Percentiles rank a stretch among this genome's conserved stretches.
Evolutionary conservation across 2,113 vertebrate species (phyloP).

Genomic region (Planiliza haematocheilus): DNA sequence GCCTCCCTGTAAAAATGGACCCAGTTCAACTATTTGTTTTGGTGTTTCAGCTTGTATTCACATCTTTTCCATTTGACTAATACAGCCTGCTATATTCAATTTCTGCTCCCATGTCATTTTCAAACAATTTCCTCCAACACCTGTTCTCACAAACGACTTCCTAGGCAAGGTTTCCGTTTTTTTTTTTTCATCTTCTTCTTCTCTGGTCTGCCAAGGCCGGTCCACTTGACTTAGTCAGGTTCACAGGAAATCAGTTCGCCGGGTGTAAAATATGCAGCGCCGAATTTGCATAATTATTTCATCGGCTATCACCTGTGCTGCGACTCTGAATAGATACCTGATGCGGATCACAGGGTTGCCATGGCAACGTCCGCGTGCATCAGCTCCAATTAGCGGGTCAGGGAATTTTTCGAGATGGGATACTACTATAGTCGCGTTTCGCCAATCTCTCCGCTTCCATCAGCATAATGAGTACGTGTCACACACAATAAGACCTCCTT

Average conservation of each 20-base stretch:
- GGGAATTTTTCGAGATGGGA: slow-evolving; percentile 12
- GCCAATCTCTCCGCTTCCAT: slow-evolving; percentile 4
- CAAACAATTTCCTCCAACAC: slow-evolving; percentile 34
- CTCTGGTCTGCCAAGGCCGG: slow-evolving; percentile 35
- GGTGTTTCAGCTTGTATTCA: neutral
- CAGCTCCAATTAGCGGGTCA: slow-evolving; percentile 40
- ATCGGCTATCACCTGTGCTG: slow-evolving; percentile 44
- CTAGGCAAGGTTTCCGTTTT: neutral
- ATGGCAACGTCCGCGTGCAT: slow-evolving; percentile 20
- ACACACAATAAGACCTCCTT: slow-evolving; percentile 9
- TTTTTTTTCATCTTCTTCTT: slow-evolving; percentile 32
- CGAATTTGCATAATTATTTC: slow-evolving; percentile 67
- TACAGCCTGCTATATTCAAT: slow-evolving; percentile 28
- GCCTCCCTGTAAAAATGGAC: neutral
- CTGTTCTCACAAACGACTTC: slow-evolving; percentile 38
- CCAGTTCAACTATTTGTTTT: neutral
- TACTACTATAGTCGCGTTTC: slow-evolving; percentile 7
- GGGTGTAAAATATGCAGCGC: slow-evolving; percentile 59
- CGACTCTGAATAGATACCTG: slow-evolving; percentile 41
- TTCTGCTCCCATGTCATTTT: slow-evolving; percentile 28
- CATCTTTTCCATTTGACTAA: neutral
- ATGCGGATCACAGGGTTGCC: slow-evolving; percentile 23
- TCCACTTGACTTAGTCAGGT: slow-evolving; percentile 30
- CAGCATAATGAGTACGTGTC: neutral
- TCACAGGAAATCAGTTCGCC: slow-evolving; percentile 44